Evolutionary conservation across 2,888 invertebrate species (phyloP).

Genomic region (Drosophila multiciliata): DNA sequence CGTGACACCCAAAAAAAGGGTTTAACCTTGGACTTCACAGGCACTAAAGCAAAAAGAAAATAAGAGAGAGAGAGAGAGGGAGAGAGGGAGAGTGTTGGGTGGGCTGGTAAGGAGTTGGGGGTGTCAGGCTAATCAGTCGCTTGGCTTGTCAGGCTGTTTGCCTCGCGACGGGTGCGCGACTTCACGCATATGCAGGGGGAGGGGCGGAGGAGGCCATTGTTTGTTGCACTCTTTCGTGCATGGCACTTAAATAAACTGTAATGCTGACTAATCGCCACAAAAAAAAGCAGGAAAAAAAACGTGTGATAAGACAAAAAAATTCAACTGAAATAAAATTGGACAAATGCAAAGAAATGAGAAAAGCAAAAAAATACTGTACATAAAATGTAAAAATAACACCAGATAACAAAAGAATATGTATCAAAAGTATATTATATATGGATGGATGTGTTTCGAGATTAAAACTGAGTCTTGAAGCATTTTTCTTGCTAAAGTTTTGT

Average conservation of each 20-base stretch:
- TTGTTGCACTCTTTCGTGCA: constrained; percentile 37
- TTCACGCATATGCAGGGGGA: background rate
- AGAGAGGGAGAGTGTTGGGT: background rate
- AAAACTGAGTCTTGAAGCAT: constrained; percentile 3
- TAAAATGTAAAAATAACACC: constrained; percentile 6
- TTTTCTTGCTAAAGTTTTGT: constrained; percentile 1
- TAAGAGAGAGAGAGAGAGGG: background rate
- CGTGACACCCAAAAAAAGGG: constrained; percentile 53
- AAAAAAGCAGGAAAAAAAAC: constrained; percentile 1
- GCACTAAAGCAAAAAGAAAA: background rate
- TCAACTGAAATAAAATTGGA: constrained; percentile 13
- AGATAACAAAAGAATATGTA: constrained; percentile 8
- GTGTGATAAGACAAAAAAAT: constrained; percentile 22
- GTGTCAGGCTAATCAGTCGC: constrained; percentile 57
- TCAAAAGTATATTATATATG: background rate
- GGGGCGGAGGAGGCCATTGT: background rate
- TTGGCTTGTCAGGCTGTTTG: constrained; percentile 38
- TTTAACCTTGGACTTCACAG: constrained; percentile 69
- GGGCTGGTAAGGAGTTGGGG: background rate
- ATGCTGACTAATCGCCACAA: constrained; percentile 39
- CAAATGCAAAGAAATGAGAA: background rate
- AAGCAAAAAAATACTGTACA: background rate
- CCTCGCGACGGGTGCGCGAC: background rate
- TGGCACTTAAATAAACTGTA: constrained; percentile 38
- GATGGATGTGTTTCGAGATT: constrained; percentile 9